These are phyloP conservation scores for Drosophila kanapiae DNA, from an alignment of 1,140 invertebrate genomes.

Conservation along the genomic window DNA sequence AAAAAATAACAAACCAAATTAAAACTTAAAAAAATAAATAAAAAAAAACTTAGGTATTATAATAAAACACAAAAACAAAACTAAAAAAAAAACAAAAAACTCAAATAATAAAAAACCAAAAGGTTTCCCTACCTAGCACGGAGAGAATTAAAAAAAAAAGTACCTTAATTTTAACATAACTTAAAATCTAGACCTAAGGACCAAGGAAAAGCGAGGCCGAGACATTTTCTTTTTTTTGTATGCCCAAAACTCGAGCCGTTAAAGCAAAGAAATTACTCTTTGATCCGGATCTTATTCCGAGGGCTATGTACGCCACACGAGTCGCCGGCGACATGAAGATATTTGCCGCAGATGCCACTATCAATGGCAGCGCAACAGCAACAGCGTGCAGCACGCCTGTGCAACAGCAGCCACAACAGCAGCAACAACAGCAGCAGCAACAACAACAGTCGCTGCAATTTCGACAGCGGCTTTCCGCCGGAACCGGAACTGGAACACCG, in stretches of 20 bases:
- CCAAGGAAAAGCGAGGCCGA: slow-evolving; percentile 18
- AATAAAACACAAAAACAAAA: slow-evolving; percentile 36
- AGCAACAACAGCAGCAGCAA: slow-evolving; percentile 16
- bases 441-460: slow-evolving; percentile 50
- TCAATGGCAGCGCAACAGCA: slow-evolving; percentile 9
- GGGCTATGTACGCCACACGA: slow-evolving; percentile 60
- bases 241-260: slow-evolving; percentile 37
- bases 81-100: slow-evolving; percentile 39
- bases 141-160: slow-evolving; percentile 26
- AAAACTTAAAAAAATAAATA: slow-evolving; percentile 30
- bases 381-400: slow-evolving; percentile 16
- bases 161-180: slow-evolving; percentile 19
- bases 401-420: slow-evolving; percentile 47
- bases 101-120: slow-evolving; percentile 10
- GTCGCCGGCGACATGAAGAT: slow-evolving; percentile 58
- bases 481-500: slow-evolving; percentile 11
- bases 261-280: neutral
- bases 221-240: slow-evolving; percentile 36
- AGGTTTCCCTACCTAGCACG: slow-evolving; percentile 6
- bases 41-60: slow-evolving; percentile 26
- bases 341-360: slow-evolving; percentile 58
- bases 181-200: slow-evolving; percentile 20
- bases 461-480: slow-evolving; percentile 13
- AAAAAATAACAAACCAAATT: slow-evolving; percentile 16
- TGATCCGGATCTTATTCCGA: neutral